Base-by-base conservation (phyloP, 1,140 invertebrate species). In the Heliconius hewitsoni region DNA sequence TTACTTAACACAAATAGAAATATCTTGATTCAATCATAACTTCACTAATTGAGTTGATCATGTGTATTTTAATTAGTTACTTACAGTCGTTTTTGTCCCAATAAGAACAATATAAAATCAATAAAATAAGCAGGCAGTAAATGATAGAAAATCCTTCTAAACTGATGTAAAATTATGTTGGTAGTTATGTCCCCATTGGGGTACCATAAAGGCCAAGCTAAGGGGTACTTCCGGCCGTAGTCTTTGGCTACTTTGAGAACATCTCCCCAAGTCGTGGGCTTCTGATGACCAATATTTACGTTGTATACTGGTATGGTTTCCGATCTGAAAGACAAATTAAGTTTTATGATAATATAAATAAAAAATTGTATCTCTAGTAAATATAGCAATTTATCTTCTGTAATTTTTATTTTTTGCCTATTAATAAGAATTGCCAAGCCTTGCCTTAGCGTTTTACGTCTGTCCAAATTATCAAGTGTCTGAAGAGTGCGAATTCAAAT, bases 231-330 rank as follows among this genome's bases (percentile, higher is more conserved):
- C 1, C 91, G 85, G 2, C 84, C 90, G 46, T 91, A 91, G 0
- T 82, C 81, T 75, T 96, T 97, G 8, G 96, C 97, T 76, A 96
- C 95, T 11, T 96, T 88, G 73, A 98, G 90, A 27, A 98, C 95
- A 74, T 98, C 96, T 19, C 97, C 96, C 98, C 98, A 99, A 1
- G 96, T 96, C 0, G 96, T 95, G 27, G 95, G 95, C 30, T 96
- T 91, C 8, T 96, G 92, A 11, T 96, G 95, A n/a, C 96, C 96
- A 82, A 96, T 96, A 16, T 97, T 97, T 42, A 97, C 90, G 86
- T 97, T 98, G 86, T 96, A 97, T 13, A 97, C 96, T 0, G 97
- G 97, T 37, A 97, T 95, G n/a, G 94, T 91, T 66, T 92, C 88
- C 3, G 94, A 57, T 82, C 97, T 97, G 86, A 71, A 92, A 46